phyloP scores from a whole-genome alignment of 2,113 vertebrate species.

The Ceratotherium simum region DNA sequence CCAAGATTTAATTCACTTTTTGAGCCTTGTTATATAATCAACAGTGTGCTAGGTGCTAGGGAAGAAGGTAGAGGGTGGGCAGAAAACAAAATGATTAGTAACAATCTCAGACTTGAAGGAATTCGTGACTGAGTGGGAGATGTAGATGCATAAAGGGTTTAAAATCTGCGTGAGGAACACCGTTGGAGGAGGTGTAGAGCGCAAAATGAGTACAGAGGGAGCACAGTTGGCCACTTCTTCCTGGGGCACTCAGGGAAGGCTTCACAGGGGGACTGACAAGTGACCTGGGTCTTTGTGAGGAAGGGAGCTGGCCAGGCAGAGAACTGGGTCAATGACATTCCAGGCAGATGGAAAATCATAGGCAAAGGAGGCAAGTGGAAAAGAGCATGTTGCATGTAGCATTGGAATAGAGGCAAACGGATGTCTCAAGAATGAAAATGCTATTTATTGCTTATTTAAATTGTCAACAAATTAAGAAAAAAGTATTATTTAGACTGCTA shows the following conservation, averaged over 20 bases:
- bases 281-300: background rate
- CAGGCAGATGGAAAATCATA: background rate
- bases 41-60: background rate
- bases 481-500: background rate
- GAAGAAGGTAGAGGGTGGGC: background rate
- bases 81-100: background rate
- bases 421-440: background rate
- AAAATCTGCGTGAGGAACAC: background rate
- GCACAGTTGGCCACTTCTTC: background rate
- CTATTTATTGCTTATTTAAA: conserved; percentile 1
- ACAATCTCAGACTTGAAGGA: background rate
- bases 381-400: background rate
- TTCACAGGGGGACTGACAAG: background rate
- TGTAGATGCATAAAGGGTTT: background rate
- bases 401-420: background rate
- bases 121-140: background rate
- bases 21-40: background rate
- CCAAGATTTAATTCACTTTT: background rate
- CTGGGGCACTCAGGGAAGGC: background rate
- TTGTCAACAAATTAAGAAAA: background rate
- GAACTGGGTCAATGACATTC: background rate
- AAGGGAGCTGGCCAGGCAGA: background rate
- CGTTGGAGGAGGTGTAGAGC: background rate
- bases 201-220: background rate
- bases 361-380: background rate